These are phyloP conservation scores for Pomatostomus ruficeps DNA, from an alignment of 2,113 vertebrate species.

Conservation along the genomic window DNA sequence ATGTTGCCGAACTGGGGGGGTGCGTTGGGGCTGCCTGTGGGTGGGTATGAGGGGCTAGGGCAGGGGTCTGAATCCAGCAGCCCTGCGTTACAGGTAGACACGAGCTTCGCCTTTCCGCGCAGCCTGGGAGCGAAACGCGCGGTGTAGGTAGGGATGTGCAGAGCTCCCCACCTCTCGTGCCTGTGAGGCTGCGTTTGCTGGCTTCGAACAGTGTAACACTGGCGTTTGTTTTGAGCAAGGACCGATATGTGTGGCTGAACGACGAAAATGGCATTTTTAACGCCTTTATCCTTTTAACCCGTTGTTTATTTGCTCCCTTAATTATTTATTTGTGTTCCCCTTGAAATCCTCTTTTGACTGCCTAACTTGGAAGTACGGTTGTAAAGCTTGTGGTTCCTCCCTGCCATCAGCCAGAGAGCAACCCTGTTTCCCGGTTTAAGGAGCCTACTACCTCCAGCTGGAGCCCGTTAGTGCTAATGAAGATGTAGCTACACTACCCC, in stretches of 20 bases:
- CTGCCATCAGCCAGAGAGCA: neutral
- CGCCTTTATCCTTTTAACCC: neutral
- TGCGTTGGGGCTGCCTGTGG: rapidly evolving
- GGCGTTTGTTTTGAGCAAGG: neutral
- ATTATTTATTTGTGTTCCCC: neutral
- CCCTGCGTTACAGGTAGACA: neutral
- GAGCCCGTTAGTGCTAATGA: neutral
- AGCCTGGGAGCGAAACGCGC: neutral
- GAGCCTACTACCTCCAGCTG: neutral
- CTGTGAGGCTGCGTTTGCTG: neutral
- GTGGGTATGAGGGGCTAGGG: neutral
- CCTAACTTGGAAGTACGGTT: slow-evolving; percentile 40
- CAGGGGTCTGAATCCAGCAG: neutral
- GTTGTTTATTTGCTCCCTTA: neutral
- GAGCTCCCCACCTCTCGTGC: neutral
- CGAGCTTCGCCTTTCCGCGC: neutral
- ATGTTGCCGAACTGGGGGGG: neutral
- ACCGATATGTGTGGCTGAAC: neutral
- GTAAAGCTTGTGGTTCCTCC: neutral
- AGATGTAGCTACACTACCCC: neutral
- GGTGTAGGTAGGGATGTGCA: neutral
- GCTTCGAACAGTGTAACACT: neutral
- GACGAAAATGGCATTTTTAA: neutral
- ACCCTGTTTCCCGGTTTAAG: neutral
- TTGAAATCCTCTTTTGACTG: neutral